These are phyloP conservation scores for Molorchus minor DNA, from an alignment of 2,888 invertebrate genomes.

Conservation along the genomic window DNA sequence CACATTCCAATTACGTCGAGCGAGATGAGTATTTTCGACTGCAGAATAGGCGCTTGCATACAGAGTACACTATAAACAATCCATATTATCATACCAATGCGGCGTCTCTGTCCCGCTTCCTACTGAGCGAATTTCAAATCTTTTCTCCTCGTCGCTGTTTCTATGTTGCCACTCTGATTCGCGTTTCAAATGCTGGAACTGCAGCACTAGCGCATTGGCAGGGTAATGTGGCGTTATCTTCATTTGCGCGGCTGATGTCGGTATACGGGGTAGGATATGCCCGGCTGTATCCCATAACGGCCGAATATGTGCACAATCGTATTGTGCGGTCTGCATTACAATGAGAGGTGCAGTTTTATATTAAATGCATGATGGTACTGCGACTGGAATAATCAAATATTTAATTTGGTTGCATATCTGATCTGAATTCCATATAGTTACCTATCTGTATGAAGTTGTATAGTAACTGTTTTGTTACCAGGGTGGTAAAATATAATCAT, in stretches of 20 bases:
- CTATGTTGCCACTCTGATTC: constrained; percentile 28
- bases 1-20: constrained; percentile 57
- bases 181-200: constrained; percentile 38
- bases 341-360: constrained; percentile 52
- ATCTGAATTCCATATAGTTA: too few species aligned
- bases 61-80: constrained; percentile 52
- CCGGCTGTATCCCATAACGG: constrained; percentile 44
- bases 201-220: constrained; percentile 51
- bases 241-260: constrained; percentile 57
- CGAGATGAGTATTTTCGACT: constrained; percentile 54
- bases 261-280: constrained; percentile 48
- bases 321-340: constrained; percentile 49
- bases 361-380: constrained; percentile 45
- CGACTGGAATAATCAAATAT: constrained; percentile 48
- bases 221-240: constrained; percentile 59
- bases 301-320: constrained; percentile 42
- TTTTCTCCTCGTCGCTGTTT: constrained; percentile 5
- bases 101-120: constrained; percentile 10
- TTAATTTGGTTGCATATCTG: constrained; percentile 43
- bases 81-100: constrained; percentile 35
- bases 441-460: constrained; percentile 12
- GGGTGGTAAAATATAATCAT: too few species aligned
- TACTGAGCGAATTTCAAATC: constrained; percentile 3
- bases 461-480: background rate
- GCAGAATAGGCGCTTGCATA: constrained; percentile 55